Percentiles rank a stretch among this genome's conserved stretches.
These are phyloP conservation scores for Hippocampus mohnikei DNA, from an alignment of 2,113 vertebrate genomes.

Conservation along the genomic window DNA sequence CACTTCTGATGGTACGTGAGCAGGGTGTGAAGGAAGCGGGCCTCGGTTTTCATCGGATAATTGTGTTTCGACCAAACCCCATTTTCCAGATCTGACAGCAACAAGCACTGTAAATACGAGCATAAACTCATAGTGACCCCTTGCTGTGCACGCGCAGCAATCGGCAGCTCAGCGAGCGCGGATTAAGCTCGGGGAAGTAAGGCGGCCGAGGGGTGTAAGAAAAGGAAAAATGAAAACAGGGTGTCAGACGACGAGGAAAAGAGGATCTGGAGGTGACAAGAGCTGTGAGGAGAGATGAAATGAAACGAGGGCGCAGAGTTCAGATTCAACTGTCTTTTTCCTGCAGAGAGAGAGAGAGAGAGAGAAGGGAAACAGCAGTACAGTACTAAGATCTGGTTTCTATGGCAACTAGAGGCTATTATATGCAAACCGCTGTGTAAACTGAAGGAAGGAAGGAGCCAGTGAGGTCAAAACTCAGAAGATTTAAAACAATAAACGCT, in stretches of 20 bases:
- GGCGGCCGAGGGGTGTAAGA: conserved; percentile 18
- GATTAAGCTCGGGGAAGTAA: conserved; percentile 54
- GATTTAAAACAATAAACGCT: not conserved
- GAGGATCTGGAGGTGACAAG: conserved; percentile 9
- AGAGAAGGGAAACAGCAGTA: conserved; percentile 5
- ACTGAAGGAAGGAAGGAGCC: not conserved
- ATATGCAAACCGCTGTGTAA: not conserved
- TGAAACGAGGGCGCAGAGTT: conserved; percentile 19
- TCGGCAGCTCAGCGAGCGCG: conserved; percentile 44
- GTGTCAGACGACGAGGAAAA: conserved; percentile 13
- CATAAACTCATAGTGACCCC: conserved; percentile 60
- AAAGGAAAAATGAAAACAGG: conserved; percentile 5
- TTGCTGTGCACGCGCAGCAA: conserved; percentile 50
- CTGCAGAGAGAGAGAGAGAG: conserved; percentile 20
- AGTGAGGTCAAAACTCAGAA: not conserved
- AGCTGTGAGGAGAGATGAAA: conserved; percentile 10
- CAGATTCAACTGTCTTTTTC: conserved; percentile 43
- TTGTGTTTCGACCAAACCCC: conserved; percentile 19
- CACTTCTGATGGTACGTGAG: not conserved
- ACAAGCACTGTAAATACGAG: conserved; percentile 42
- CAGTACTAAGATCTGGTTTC: conserved; percentile 53
- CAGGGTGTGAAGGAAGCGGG: not conserved
- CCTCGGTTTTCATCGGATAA: conserved; percentile 24
- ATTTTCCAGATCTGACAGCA: conserved; percentile 24
- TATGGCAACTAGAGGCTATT: conserved; percentile 58